A percentile compares a stretch with the other conserved stretches of the same genome.
Evolutionary conservation across 2,113 vertebrate species (phyloP).

Genomic region (Erinaceus europaeus): DNA sequence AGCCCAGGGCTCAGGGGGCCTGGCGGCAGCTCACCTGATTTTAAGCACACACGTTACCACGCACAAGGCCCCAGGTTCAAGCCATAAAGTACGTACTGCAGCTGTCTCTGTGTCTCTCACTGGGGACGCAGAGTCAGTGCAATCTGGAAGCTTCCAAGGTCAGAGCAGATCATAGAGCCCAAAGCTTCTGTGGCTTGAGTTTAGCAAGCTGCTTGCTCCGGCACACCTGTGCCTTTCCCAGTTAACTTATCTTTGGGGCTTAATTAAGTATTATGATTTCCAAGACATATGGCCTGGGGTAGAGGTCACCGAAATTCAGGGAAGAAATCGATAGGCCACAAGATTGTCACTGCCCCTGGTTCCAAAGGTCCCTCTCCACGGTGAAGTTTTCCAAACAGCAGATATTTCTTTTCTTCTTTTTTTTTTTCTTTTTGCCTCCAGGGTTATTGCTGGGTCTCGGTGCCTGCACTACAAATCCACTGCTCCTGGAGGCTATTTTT

Average conservation of each 20-base stretch:
- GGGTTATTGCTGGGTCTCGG: too few relatives aligned
- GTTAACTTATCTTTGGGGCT: background rate
- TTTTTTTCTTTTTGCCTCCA: too few relatives aligned
- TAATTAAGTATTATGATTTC: conserved; percentile 7
- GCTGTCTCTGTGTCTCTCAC: too few relatives aligned
- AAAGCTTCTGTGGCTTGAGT: background rate
- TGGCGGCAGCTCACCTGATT: too few relatives aligned
- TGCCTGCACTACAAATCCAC: too few relatives aligned
- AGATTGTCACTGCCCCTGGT: background rate
- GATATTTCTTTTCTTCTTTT: background rate
- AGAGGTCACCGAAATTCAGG: background rate
- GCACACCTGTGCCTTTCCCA: background rate
- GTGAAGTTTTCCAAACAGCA: conserved; percentile 28
- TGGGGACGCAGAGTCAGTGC: too few relatives aligned
- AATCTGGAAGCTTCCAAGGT: background rate
- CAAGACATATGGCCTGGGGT: background rate
- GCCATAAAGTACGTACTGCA: too few relatives aligned
- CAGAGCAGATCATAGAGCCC: background rate
- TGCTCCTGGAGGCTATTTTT: too few relatives aligned
- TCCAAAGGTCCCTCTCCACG: conserved; percentile 50
- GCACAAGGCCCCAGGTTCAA: too few relatives aligned
- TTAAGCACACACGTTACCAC: too few relatives aligned
- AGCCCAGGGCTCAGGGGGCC: too few relatives aligned
- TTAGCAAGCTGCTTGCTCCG: background rate
- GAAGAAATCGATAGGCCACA: background rate